phyloP scores from a whole-genome alignment of 2,888 invertebrate species.

The Coleophora deauratella region DNA sequence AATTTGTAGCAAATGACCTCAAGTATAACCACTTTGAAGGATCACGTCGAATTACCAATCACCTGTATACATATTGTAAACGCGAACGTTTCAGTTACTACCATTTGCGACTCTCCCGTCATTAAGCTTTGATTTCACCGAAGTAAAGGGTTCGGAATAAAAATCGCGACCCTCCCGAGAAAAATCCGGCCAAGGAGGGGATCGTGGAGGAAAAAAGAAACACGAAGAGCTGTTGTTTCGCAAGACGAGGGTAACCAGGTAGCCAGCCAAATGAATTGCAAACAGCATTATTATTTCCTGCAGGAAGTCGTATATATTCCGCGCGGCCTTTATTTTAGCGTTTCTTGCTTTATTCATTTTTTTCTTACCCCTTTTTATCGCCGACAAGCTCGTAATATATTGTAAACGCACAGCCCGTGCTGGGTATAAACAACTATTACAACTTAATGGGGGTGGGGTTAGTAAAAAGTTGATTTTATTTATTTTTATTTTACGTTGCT shows the following conservation, averaged over 20 bases:
- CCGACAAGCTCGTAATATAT: slow-evolving; percentile 69
- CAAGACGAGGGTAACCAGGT: slow-evolving; percentile 67
- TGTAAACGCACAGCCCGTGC: slow-evolving; percentile 63
- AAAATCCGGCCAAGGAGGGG: slow-evolving; percentile 52
- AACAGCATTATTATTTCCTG: slow-evolving; percentile 75
- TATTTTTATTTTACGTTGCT: slow-evolving; percentile 15
- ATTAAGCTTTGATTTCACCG: slow-evolving; percentile 59
- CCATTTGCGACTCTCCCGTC: slow-evolving; percentile 25
- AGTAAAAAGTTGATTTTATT: slow-evolving; percentile 21
- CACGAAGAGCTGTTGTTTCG: slow-evolving; percentile 54
- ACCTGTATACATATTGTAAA: too few species aligned
- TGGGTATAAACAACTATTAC: slow-evolving; percentile 71
- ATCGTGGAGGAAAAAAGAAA: slow-evolving; percentile 34
- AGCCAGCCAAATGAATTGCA: slow-evolving; percentile 73
- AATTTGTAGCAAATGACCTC: too few species aligned
- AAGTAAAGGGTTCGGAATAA: slow-evolving; percentile 63
- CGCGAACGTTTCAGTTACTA: slow-evolving; percentile 11
- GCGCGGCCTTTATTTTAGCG: slow-evolving; percentile 68
- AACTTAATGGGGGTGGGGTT: slow-evolving; percentile 54
- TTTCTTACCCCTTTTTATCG: slow-evolving; percentile 69
- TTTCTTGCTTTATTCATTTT: slow-evolving; percentile 66
- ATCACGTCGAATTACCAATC: too few species aligned
- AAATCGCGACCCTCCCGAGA: slow-evolving; percentile 56
- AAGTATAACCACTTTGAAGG: too few species aligned
- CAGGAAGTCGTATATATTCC: slow-evolving; percentile 74